These are phyloP conservation scores for Bubo scandiacus DNA, from an alignment of 2,113 vertebrate genomes.

Conservation along the genomic window DNA sequence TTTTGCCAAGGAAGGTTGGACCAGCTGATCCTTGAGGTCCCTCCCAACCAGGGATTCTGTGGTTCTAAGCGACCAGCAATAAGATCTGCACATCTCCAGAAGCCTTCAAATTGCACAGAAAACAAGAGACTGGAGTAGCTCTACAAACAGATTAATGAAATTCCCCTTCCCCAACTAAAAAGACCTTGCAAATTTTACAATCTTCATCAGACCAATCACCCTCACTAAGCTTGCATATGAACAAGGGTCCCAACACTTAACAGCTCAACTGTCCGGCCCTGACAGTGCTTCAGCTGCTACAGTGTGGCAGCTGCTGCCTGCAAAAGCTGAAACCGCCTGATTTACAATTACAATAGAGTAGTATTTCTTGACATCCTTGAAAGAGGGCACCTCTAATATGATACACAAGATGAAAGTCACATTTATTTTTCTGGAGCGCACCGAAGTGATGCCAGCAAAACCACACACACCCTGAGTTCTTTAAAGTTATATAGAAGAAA, in stretches of 20 bases:
- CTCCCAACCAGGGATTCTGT: no score
- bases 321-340: not conserved
- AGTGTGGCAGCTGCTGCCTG: not conserved
- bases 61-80: not conserved
- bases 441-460: not conserved
- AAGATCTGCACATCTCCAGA: not conserved
- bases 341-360: not conserved
- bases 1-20: no score
- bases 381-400: not conserved
- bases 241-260: not conserved
- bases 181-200: not conserved
- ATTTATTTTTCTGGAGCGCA: not conserved
- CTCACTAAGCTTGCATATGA: not conserved
- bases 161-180: not conserved
- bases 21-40: no score
- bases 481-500: not conserved
- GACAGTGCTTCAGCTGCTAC: not conserved
- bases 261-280: not conserved
- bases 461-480: fast-evolving
- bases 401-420: not conserved
- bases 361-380: not conserved
- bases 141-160: not conserved
- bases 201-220: not conserved
- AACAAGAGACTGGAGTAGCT: not conserved
- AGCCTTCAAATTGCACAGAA: not conserved